phyloP scores from a whole-genome alignment of 2,888 invertebrate genomes.

The Holacanthella duospinosa region DNA sequence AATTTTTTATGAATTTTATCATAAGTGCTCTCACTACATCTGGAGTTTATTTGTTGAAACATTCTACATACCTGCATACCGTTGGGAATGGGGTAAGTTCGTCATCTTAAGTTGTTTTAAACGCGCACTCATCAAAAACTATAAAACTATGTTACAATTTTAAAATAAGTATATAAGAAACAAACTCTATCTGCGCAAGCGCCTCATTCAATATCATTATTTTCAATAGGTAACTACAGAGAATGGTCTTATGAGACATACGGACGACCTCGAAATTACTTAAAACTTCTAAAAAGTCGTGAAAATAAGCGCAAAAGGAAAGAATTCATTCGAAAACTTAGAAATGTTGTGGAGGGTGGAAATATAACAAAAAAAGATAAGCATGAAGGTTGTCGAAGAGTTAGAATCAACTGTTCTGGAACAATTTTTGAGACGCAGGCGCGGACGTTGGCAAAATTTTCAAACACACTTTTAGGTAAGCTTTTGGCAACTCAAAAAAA shows the following conservation, averaged over 20 bases:
- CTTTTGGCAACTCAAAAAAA: too few relatives aligned
- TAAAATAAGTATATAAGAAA: too few relatives aligned
- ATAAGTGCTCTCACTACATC: too few relatives aligned
- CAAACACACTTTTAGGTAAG: conserved; percentile 23
- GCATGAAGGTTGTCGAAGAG: background rate
- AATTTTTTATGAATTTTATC: too few relatives aligned
- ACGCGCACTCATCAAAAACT: too few relatives aligned
- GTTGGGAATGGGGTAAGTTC: background rate
- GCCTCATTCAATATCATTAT: too few relatives aligned
- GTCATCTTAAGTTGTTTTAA: too few relatives aligned
- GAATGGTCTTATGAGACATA: background rate
- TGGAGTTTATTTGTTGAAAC: background rate
- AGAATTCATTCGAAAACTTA: background rate
- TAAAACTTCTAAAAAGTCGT: background rate
- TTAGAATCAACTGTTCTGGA: conserved; percentile 24
- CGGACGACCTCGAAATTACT: background rate
- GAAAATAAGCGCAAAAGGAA: background rate
- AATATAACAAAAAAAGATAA: background rate
- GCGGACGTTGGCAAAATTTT: conserved; percentile 18
- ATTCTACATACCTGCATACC: background rate
- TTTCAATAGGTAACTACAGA: background rate
- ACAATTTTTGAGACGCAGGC: conserved; percentile 14
- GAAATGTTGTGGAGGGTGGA: too few relatives aligned
- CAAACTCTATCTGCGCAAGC: too few relatives aligned
- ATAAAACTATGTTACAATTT: too few relatives aligned